Base-by-base conservation (phyloP, 2,888 invertebrate species). In the Torymus tubicola region DNA sequence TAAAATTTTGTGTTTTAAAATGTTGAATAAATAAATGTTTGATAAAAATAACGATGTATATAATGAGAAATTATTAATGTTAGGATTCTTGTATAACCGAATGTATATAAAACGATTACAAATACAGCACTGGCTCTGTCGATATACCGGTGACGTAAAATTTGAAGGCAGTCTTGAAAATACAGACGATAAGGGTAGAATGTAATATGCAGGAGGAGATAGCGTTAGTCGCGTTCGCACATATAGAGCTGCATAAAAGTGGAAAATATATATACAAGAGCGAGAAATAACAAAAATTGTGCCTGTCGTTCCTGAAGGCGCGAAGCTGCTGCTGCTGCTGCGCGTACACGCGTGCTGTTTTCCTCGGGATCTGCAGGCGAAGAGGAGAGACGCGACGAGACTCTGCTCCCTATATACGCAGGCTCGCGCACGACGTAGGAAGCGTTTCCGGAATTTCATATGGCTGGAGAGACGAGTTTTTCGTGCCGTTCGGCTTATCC, bases 391-490 rank as follows among this genome's bases (percentile, higher is more conserved):
- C 42, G 42, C 31, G 63, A 55, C 2, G 2, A 18, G 42, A 31
- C 14, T 42, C 14, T 42, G 42, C 55, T 50, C 50, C 16, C 13
- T 60, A 50, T 50, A 60, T 58, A 13, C n/a, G n/a, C 53, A 70
- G 42, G 42, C 42, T 13, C 13, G 58, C 2, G n/a, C 1, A 58
- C 31, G 31, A 60, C 31, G 16, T 13, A 57, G 52, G 14, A 64
- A 64, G 64, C 55, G 53, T 64, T 72, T 72, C 61, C 60, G 31
- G 50, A 72, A 64, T 55, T 72, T 72, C 61, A 55, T 64, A 52
- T 60, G 72, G 53, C 55, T 21, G 61, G 31, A 61, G 71, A 61
- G 71, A 61, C 53, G 72, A 63, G 63, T 63, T 72, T 73, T 64
- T 73, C 64, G 61, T 61, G 24, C 42, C 42, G 42, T 42, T 42